phyloP scores from a whole-genome alignment of 2,888 invertebrate genomes.

The Brenthis ino region DNA sequence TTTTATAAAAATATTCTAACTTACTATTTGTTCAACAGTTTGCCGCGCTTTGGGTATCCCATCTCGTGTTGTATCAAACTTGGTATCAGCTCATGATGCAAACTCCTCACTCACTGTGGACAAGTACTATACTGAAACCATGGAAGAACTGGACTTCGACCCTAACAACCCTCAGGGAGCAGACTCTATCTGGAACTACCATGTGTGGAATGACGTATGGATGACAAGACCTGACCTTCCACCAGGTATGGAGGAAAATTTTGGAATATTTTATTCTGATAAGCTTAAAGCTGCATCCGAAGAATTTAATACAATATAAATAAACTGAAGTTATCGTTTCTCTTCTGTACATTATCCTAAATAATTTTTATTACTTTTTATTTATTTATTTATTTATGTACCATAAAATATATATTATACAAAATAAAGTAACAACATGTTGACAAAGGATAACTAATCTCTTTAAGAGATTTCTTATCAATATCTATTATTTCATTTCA shows the following conservation, averaged over 20 bases:
- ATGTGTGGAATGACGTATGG: conserved; percentile 95
- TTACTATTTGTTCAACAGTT: conserved; percentile 66
- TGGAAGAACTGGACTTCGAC: conserved; percentile 85
- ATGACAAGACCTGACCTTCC: conserved; percentile 91
- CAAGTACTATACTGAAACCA: conserved; percentile 86
- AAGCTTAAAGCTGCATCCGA: too few relatives aligned
- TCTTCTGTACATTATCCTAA: too few relatives aligned
- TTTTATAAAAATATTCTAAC: too few relatives aligned
- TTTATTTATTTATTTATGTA: too few relatives aligned
- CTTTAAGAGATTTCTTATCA: too few relatives aligned
- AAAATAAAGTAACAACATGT: too few relatives aligned
- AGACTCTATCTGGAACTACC: conserved; percentile 94
- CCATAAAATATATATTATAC: too few relatives aligned
- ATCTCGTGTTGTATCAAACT: conserved; percentile 90
- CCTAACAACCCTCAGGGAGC: conserved; percentile 85
- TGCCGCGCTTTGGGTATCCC: conserved; percentile 92
- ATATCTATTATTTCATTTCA: too few relatives aligned
- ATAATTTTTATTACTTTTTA: too few relatives aligned
- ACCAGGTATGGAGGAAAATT: conserved; percentile 65
- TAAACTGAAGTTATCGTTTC: too few relatives aligned
- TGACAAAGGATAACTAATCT: too few relatives aligned
- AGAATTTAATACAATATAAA: too few relatives aligned
- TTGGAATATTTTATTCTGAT: neutral
- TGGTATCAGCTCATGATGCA: conserved; percentile 93
- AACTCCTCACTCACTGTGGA: conserved; percentile 90